Evolutionary conservation across 2,888 invertebrate genomes (phyloP).

Genomic region (Anodontia alba): DNA sequence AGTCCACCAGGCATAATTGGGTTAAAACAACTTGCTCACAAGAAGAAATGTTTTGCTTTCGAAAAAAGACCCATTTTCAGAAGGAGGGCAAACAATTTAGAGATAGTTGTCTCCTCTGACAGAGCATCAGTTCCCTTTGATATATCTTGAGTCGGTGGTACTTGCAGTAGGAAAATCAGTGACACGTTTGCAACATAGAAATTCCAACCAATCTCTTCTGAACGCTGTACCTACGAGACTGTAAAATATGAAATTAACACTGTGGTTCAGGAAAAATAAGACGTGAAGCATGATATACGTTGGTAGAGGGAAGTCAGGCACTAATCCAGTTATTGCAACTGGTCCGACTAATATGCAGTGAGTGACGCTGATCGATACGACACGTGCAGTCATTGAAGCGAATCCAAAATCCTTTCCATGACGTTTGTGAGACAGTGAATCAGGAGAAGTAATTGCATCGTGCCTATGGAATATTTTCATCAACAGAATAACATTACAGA

Average conservation of each 20-base stretch:
- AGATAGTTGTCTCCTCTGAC: too few species aligned
- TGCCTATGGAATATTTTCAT: background rate
- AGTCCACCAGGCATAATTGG: too few species aligned
- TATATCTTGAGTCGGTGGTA: too few species aligned
- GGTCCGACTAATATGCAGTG: background rate
- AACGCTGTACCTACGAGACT: background rate
- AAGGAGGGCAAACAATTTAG: too few species aligned
- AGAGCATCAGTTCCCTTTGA: too few species aligned
- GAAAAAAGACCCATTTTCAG: too few species aligned
- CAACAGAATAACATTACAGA: background rate
- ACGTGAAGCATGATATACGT: background rate
- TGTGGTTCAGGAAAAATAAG: background rate
- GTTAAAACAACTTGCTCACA: too few species aligned
- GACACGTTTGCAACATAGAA: background rate
- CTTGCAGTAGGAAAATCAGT: too few species aligned
- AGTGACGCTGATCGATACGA: background rate
- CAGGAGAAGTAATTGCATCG: background rate
- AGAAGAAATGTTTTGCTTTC: too few species aligned
- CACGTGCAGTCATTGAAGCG: conserved; percentile 5
- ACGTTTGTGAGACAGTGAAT: background rate
- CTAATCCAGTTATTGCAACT: background rate
- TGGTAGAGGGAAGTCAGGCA: background rate
- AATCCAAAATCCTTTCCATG: background rate
- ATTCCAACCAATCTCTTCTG: background rate
- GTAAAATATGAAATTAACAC: background rate